Base-by-base conservation (phyloP, 2,888 invertebrate genomes). In the Heliconius ismenius region DNA sequence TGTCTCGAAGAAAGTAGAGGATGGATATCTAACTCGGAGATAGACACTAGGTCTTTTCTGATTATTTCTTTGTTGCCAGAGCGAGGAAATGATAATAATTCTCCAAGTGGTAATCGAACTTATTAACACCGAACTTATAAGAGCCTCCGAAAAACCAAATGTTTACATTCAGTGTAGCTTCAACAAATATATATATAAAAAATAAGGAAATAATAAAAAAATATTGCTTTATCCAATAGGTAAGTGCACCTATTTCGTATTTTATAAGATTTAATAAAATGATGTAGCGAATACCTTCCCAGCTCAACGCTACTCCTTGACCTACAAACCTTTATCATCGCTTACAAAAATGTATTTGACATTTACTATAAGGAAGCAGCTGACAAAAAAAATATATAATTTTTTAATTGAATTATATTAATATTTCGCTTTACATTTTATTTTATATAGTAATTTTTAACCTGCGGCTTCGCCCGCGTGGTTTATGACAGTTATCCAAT, bases 241-340 rank as follows among this genome's bases (percentile, higher is more conserved):
- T 24, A 11, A 28, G 24, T 24, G 28, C 43, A 43, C 43, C 6
- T 49, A 26, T 49, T 32, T n/a, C 4, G n/a, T 70, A 43, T 67
- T 70, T 54, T 28, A 69, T 10, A 54, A 49, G 69, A 69, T 28
- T 54, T 70, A 54, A 32, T 58, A 70, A 58, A 70, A 70, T 58
- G n/a, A 32, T n/a, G 54, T 36, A 39, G 24, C 39, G 67, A 67
- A 70, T 58, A 58, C 13, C 28, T 32, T 54, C 26, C 70, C 32
- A 24, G 3, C 32, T n/a, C 32, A n/a, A n/a, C 21, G n/a, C 32
- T 32, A n/a, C 54, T 70, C 54, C 58, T 70, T 70, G 70, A 70
- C 58, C 54, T 70, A 70, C n/a, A 70, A 58, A 70, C 70, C 54
- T 6, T 70, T 70, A 70, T 70, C 70, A 54, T 70, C 36, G n/a